Conservation (phyloP, 2,113 vertebrate genomes). For the Brachypodius melanocephalos region DNA sequence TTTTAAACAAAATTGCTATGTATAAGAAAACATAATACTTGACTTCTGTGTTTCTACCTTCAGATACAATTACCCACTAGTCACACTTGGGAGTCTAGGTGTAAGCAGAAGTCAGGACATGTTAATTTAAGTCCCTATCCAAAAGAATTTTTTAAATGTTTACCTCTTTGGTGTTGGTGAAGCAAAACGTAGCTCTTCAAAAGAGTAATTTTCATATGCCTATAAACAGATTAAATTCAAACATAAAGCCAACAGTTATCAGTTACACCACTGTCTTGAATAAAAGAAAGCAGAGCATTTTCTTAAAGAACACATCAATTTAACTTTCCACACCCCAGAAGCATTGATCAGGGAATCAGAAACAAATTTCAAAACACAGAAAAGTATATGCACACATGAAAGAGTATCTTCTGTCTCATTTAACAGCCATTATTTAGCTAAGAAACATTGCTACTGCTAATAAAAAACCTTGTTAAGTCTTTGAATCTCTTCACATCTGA, state of each 20-base stretch:
- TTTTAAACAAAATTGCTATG: neutral
- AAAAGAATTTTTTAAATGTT: neutral
- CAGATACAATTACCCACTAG: neutral
- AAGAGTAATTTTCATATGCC: constrained; percentile 98
- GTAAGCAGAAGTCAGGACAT: neutral
- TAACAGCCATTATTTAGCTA: neutral
- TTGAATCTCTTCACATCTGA: neutral
- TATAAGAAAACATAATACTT: neutral
- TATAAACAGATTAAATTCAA: constrained; percentile 51
- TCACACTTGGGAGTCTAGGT: neutral
- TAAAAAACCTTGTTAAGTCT: neutral
- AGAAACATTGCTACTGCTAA: neutral
- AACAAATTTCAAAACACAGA: neutral
- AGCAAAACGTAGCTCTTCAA: constrained; percentile 97
- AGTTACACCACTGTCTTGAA: neutral
- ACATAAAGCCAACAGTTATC: neutral
- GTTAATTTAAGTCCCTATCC: neutral
- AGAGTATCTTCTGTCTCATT: neutral
- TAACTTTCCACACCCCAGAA: neutral
- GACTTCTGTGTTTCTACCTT: neutral
- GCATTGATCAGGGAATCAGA: neutral
- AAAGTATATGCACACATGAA: neutral
- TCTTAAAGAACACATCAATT: neutral
- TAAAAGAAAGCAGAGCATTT: neutral
- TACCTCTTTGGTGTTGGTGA: constrained; percentile 98